A percentile compares a stretch with the other conserved stretches of the same genome.
These are phyloP conservation scores for Thaumetopoea pityocampa DNA, from an alignment of 1,140 invertebrate species.

Conservation along the genomic window DNA sequence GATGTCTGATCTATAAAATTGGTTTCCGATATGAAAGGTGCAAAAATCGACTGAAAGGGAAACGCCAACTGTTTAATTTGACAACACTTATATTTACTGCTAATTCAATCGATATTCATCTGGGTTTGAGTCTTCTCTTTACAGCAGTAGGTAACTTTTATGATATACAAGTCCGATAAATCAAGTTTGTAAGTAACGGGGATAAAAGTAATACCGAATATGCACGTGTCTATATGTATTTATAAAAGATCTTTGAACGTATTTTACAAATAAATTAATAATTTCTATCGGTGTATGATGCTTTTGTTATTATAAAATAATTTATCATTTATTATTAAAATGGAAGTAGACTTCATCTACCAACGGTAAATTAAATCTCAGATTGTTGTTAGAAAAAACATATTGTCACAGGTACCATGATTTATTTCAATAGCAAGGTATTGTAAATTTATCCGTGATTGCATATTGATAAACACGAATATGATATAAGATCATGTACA, in stretches of 20 bases:
- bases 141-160: neutral
- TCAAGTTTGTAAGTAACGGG: constrained; percentile 15
- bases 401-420: too few relatives aligned
- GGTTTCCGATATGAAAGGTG: constrained; percentile 36
- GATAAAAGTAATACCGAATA: constrained; percentile 21
- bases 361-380: too few relatives aligned
- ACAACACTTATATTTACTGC: constrained; percentile 6
- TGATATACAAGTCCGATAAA: neutral
- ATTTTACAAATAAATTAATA: neutral
- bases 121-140: constrained; percentile 3
- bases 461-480: too few relatives aligned
- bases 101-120: neutral
- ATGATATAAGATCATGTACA: too few relatives aligned
- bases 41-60: constrained; percentile 23
- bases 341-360: too few relatives aligned
- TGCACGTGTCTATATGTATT: constrained; percentile 15
- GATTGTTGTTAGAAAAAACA: too few relatives aligned
- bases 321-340: too few relatives aligned
- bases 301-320: too few relatives aligned
- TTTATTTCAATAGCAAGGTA: too few relatives aligned
- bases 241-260: neutral
- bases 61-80: constrained; percentile 30
- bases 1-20: constrained; percentile 35
- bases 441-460: too few relatives aligned
- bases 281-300: too few relatives aligned